Conservation (phyloP, 2,888 invertebrate genomes). For the Azorinus chamasolen region DNA sequence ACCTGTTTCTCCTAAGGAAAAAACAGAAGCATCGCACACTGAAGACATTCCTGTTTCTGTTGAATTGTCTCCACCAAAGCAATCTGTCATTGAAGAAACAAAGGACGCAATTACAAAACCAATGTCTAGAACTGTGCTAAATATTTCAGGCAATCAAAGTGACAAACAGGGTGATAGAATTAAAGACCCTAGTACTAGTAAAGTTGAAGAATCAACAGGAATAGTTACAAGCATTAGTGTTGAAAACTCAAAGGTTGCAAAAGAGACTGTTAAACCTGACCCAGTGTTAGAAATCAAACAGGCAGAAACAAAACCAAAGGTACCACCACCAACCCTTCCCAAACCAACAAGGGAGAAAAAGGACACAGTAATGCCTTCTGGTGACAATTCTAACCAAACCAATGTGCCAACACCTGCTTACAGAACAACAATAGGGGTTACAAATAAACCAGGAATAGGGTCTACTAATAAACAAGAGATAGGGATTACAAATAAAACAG, state of each 20-base stretch:
- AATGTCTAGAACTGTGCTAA: background rate
- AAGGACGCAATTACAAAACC: slow-evolving; percentile 27
- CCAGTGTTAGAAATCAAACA: background rate
- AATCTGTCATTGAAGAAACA: slow-evolving; percentile 33
- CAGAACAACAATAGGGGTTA: slow-evolving; percentile 65
- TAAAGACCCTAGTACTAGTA: background rate
- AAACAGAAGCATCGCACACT: background rate
- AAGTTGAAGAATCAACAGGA: background rate
- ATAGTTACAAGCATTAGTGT: slow-evolving; percentile 44
- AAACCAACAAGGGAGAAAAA: slow-evolving; percentile 5
- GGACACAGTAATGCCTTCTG: slow-evolving; percentile 38
- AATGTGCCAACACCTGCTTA: slow-evolving; percentile 32
- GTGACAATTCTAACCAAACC: slow-evolving; percentile 22
- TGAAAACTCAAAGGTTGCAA: slow-evolving; percentile 29
- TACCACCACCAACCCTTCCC: slow-evolving; percentile 47
- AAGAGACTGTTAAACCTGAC: background rate
- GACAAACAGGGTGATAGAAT: background rate
- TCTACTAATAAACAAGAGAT: too few species aligned
- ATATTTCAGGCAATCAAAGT: background rate
- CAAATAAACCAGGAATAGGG: slow-evolving; percentile 9
- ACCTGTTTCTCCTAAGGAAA: too few species aligned
- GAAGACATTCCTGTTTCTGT: background rate
- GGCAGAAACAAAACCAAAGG: background rate
- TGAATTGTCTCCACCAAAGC: slow-evolving; percentile 46
- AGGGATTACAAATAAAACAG: too few species aligned